Evolutionary conservation across 2,113 vertebrate species (phyloP).

Genomic region (Vidua chalybeata): DNA sequence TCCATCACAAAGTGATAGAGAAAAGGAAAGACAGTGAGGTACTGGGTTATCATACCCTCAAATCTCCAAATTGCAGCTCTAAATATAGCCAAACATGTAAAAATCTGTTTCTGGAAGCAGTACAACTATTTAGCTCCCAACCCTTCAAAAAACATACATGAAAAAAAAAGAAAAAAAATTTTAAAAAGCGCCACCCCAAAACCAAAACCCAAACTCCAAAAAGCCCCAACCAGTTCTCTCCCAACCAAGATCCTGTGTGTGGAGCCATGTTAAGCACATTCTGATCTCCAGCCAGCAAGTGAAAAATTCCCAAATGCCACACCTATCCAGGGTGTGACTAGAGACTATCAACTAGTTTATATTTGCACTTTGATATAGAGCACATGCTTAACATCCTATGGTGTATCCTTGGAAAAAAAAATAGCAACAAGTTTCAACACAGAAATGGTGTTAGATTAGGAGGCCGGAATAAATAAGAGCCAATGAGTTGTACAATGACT

Average conservation of each 20-base stretch:
- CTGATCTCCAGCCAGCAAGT: conserved; percentile 56
- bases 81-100: conserved; percentile 59
- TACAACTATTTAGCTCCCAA: conserved; percentile 43
- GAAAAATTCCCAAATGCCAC: conserved; percentile 66
- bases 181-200: not conserved
- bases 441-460: conserved; percentile 53
- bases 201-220: not conserved
- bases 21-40: not conserved
- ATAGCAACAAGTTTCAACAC: conserved; percentile 69
- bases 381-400: conserved; percentile 58
- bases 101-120: conserved; percentile 49
- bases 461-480: conserved; percentile 64
- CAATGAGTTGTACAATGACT: conserved; percentile 48
- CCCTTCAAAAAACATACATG: conserved; percentile 1
- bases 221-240: not conserved
- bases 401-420: conserved; percentile 64
- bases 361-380: conserved; percentile 66
- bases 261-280: conserved; percentile 40
- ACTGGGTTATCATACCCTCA: not conserved
- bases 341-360: conserved; percentile 63
- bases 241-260: not conserved
- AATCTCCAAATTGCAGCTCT: conserved; percentile 8
- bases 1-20: not conserved
- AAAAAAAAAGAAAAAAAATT: not conserved
- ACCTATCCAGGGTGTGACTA: conserved; percentile 64